Percentiles rank a stretch among this genome's conserved stretches.
Conservation (phyloP, 2,113 vertebrate species). For the Zosterops lateralis region DNA sequence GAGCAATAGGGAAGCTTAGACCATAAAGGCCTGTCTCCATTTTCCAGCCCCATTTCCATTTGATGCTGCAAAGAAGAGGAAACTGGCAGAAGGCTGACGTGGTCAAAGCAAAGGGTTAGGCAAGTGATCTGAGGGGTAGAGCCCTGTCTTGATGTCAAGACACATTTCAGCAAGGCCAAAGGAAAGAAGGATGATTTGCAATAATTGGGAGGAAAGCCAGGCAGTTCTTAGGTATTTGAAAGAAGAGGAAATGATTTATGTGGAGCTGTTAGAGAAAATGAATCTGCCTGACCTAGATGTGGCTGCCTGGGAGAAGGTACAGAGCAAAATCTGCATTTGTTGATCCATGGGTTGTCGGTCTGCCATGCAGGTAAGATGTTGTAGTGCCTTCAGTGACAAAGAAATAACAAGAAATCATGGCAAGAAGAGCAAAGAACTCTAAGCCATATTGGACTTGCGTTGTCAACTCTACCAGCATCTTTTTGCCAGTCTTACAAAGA, state of each 20-base stretch:
- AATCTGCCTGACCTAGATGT: not conserved
- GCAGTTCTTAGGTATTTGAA: not conserved
- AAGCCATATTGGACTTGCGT: not conserved
- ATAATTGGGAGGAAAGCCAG: not conserved
- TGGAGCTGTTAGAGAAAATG: not conserved
- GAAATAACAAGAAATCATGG: not conserved
- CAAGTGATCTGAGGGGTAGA: not conserved
- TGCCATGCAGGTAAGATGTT: not conserved
- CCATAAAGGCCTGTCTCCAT: not conserved
- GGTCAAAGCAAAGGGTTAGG: not conserved
- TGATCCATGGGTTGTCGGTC: not conserved
- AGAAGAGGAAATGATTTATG: not conserved
- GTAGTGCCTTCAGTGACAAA: not conserved
- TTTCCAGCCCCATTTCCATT: not conserved
- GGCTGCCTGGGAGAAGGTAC: not conserved
- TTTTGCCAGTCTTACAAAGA: not conserved
- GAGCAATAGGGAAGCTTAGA: not conserved
- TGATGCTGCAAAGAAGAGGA: not conserved
- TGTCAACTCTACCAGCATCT: not conserved
- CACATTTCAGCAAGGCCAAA: not conserved
- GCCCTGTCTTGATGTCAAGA: not conserved
- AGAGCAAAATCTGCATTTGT: not conserved
- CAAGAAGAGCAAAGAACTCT: not conserved
- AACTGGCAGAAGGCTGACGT: accelerated
- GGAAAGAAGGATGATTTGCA: not conserved